Evolutionary conservation across 2,888 invertebrate species (phyloP).

Genomic region (Temnothorax rugatulus): DNA sequence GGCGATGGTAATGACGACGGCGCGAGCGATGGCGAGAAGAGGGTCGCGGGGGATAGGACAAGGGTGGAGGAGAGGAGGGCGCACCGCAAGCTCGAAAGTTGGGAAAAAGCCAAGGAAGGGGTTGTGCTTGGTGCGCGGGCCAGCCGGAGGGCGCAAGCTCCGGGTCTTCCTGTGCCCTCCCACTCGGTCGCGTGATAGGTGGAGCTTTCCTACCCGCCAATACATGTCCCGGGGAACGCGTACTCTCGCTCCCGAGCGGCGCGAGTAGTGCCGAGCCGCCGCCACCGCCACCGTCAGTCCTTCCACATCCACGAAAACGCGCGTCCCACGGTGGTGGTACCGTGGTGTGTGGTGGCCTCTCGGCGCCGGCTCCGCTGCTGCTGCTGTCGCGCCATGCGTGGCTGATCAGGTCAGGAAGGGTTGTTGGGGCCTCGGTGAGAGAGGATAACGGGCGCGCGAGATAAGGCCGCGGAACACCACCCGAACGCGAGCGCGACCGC

Average conservation of each 20-base stretch:
- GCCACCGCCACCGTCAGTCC: constrained; percentile 80
- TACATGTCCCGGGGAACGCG: constrained; percentile 80
- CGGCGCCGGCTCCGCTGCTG: constrained; percentile 70
- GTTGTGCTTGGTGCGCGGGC: constrained; percentile 78
- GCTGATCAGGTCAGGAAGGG: constrained; percentile 38
- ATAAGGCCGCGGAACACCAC: constrained; percentile 5
- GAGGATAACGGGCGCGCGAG: constrained; percentile 31
- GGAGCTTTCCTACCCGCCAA: constrained; percentile 83
- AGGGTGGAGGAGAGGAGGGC: constrained; percentile 51
- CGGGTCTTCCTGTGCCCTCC: constrained; percentile 79
- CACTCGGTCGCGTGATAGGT: constrained; percentile 80
- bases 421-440: constrained; percentile 42
- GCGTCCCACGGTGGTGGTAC: constrained; percentile 79
- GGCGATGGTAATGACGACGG: constrained; percentile 42
- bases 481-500: constrained; percentile 9
- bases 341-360: constrained; percentile 74
- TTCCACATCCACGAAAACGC: constrained; percentile 82
- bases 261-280: constrained; percentile 49
- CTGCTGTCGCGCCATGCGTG: constrained; percentile 66
- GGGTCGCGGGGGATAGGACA: background rate
- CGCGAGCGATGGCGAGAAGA: constrained; percentile 17
- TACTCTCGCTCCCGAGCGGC: constrained; percentile 40
- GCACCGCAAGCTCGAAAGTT: constrained; percentile 79
- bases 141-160: constrained; percentile 81
- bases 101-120: constrained; percentile 80